Evolutionary conservation across 2,797 vertebrate species (phyloP).

Genomic region (Chelon labrosus): DNA sequence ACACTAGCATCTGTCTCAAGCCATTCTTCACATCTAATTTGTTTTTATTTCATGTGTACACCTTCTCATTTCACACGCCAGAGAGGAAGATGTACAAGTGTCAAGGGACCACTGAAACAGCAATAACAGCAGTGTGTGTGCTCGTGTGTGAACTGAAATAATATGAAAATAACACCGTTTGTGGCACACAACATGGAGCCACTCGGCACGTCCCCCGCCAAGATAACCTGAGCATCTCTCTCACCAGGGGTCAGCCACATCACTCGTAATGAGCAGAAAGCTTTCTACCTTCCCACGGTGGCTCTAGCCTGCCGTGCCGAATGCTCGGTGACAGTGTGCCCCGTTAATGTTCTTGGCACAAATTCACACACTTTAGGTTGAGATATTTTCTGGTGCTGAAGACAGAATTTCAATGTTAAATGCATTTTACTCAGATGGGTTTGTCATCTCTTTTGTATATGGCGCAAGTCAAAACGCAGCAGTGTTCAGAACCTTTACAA

Average conservation of each 20-base stretch:
- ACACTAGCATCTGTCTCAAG: slow-evolving; percentile 63
- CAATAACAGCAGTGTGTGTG: slow-evolving; percentile 72
- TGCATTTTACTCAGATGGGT: not conserved
- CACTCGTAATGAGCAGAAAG: slow-evolving; percentile 73
- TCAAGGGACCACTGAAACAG: slow-evolving; percentile 74
- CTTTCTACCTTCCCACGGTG: slow-evolving; percentile 55
- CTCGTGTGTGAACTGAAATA: slow-evolving; percentile 76
- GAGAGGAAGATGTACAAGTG: slow-evolving; percentile 67
- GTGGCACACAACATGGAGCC: slow-evolving; percentile 71
- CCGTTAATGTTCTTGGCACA: slow-evolving; percentile 58
- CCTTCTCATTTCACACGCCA: slow-evolving; percentile 60
- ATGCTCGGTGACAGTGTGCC: slow-evolving; percentile 49
- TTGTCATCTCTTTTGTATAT: slow-evolving; percentile 2
- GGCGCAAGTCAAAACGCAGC: not conserved
- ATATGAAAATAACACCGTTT: slow-evolving; percentile 77
- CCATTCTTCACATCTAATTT: slow-evolving; percentile 60
- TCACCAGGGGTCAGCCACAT: slow-evolving; percentile 73
- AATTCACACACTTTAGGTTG: slow-evolving; percentile 18
- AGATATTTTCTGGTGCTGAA: slow-evolving; percentile 19
- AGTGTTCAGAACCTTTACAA: not conserved
- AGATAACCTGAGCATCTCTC: slow-evolving; percentile 79
- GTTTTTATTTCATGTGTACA: slow-evolving; percentile 68
- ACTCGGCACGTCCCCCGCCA: slow-evolving; percentile 54
- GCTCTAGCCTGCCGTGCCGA: slow-evolving; percentile 49
- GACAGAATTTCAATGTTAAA: slow-evolving; percentile 1